These are phyloP conservation scores for Dolomedes plantarius DNA, from an alignment of 2,888 invertebrate genomes.

Conservation along the genomic window DNA sequence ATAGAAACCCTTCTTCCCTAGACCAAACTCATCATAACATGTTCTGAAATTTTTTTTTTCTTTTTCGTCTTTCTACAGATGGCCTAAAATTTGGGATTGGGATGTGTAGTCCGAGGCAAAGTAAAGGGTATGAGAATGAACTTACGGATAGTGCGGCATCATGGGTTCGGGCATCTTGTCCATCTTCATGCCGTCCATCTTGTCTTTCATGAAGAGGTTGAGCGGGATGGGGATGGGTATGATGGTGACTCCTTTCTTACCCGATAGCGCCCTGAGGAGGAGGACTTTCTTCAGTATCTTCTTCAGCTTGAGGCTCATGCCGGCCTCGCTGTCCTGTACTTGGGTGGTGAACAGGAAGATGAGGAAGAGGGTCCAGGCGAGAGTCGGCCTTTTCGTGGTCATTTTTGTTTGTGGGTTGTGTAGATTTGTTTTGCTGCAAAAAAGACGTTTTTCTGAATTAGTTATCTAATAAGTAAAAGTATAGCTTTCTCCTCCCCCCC, in stretches of 20 bases:
- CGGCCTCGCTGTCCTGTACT: conserved; percentile 25
- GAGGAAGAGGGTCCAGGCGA: conserved; percentile 46
- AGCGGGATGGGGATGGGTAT: conserved; percentile 60
- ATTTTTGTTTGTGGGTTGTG: too few species aligned
- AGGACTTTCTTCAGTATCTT: conserved; percentile 57
- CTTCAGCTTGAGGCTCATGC: conserved; percentile 34
- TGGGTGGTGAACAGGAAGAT: conserved; percentile 45
- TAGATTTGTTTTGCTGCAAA: too few species aligned
- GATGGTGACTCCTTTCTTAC: conserved; percentile 44
- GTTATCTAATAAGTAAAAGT: too few species aligned
- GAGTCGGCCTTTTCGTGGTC: background rate
- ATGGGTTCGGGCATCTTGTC: conserved; percentile 27
- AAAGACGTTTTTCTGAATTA: too few species aligned
- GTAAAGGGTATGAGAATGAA: too few species aligned
- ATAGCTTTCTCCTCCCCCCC: too few species aligned
- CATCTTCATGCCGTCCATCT: background rate
- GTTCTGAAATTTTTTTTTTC: too few species aligned
- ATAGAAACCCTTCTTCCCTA: too few species aligned
- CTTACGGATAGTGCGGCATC: conserved; percentile 36
- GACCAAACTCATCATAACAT: too few species aligned
- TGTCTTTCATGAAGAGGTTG: conserved; percentile 11
- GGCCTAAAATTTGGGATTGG: too few species aligned
- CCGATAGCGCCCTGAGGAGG: conserved; percentile 35
- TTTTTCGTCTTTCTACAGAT: too few species aligned
- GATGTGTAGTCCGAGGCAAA: too few species aligned